Evolutionary conservation across 2,888 invertebrate species (phyloP), one percentile per base, ranked within the genome.

Genomic region (Oegoconia quadripuncta): DNA sequence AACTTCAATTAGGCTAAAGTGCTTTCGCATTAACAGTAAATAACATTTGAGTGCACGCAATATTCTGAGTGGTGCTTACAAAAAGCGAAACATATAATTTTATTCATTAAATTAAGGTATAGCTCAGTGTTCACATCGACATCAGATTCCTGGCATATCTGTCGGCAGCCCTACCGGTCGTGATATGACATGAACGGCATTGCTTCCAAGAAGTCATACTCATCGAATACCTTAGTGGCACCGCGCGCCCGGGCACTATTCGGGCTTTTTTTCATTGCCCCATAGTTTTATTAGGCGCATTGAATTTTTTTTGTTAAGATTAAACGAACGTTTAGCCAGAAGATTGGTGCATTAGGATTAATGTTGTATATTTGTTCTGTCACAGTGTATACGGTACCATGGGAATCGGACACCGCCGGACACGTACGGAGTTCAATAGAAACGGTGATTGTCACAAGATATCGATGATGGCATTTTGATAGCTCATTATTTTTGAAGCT

Each of bases 281-380:
- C 67, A 76, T 75, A 75, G 71, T 84, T 81, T 82, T 83, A 80
- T 82, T 84, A 77, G 75, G 62, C 57, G 70, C 81, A 80, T 82
- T 82, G 76, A 83, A 84, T 83, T 86, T 84, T 86, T 84, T 82
- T 77, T 76, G 82, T 82, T 79, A 76, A 83, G 81, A 84, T 83
- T 78, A 84, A 83, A 83, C 76, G 82, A 20, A 70, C 80, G 74
- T 77, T 80, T 82, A 76, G 67, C 61, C 66, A 68, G 64, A 64
- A 76, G 78, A 74, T 74, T 66, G 70, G 73, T 79, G 74, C 83
- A 84, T 86, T 83, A 82, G 86, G 83, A 84, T 87, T 86, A 84
- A 86, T 87, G 83, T 82, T 74, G 46, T 53, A 77, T 81, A 83
- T 83, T 82, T 80, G 73, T 84, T 36, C 28, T 74, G 74, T 65